Conservation (phyloP, 1,140 invertebrate genomes). For the Papilio polyxenes region DNA sequence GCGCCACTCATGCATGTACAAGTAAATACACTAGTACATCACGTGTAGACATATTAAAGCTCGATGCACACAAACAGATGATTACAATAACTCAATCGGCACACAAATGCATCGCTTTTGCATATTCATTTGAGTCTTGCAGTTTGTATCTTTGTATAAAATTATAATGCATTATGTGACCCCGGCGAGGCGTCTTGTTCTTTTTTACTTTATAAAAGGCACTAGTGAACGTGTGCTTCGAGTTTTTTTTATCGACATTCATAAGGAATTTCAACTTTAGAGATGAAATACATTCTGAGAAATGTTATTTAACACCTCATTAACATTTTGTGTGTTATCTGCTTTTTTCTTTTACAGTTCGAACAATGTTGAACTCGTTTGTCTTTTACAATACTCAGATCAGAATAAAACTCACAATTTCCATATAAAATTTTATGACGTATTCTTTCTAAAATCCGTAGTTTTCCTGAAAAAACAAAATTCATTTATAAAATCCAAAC, state of each 20-base stretch:
- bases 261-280: constrained; percentile 33
- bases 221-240: constrained; percentile 45
- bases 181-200: constrained; percentile 47
- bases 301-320: constrained; percentile 38
- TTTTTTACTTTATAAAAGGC: constrained; percentile 61
- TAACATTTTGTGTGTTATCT: constrained; percentile 21
- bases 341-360: constrained; percentile 20
- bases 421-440: too few species aligned
- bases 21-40: neutral
- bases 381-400: neutral
- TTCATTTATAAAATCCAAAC: neutral
- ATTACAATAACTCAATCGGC: constrained; percentile 77
- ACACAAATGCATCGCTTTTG: constrained; percentile 69
- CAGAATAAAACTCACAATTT: too few species aligned
- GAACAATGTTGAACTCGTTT: neutral
- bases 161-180: constrained; percentile 79
- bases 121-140: constrained; percentile 76
- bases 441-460: too few species aligned
- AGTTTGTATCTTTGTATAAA: constrained; percentile 79
- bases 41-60: constrained; percentile 44
- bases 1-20: constrained; percentile 19
- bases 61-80: constrained; percentile 52
- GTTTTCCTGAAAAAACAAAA: neutral
- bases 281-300: constrained; percentile 32
- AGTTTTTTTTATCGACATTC: constrained; percentile 41